phyloP scores from a whole-genome alignment of 1,140 invertebrate genomes.

The Ptiloglossa arizonensis region DNA sequence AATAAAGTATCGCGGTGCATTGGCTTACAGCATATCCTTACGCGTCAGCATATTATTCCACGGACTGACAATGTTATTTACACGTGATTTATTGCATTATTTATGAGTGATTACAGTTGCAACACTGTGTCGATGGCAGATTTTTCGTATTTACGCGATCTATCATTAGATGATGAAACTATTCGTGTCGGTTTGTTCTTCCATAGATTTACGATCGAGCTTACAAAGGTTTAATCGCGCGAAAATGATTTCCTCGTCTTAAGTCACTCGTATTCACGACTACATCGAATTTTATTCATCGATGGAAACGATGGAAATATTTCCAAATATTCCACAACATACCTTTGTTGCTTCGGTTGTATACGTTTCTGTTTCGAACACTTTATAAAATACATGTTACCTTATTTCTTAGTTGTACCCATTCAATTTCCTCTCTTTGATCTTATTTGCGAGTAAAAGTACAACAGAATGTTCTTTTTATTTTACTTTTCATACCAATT shows the following conservation, averaged over 20 bases:
- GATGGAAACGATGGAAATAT: too few relatives aligned
- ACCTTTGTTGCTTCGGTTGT: too few relatives aligned
- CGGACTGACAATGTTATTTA: not conserved
- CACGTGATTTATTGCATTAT: slow-evolving; percentile 48
- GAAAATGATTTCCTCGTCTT: not conserved
- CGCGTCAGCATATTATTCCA: slow-evolving; percentile 32
- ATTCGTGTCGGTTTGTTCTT: not conserved
- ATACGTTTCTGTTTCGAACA: too few relatives aligned
- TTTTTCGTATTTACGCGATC: not conserved
- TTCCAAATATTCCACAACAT: too few relatives aligned
- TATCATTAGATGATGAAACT: not conserved
- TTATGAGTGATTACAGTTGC: slow-evolving; percentile 39
- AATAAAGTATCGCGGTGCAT: slow-evolving; percentile 49
- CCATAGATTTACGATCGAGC: not conserved
- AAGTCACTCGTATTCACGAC: too few relatives aligned
- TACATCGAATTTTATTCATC: too few relatives aligned
- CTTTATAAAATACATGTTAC: too few relatives aligned
- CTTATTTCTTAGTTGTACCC: too few relatives aligned
- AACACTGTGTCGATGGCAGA: not conserved
- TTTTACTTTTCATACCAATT: too few relatives aligned
- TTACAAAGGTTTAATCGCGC: not conserved
- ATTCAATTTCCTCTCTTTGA: too few relatives aligned
- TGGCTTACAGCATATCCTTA: slow-evolving; percentile 15
- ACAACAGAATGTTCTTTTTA: too few relatives aligned
- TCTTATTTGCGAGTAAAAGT: too few relatives aligned